Conservation (phyloP, 2,797 vertebrate genomes). For the Bovichtus variegatus region DNA sequence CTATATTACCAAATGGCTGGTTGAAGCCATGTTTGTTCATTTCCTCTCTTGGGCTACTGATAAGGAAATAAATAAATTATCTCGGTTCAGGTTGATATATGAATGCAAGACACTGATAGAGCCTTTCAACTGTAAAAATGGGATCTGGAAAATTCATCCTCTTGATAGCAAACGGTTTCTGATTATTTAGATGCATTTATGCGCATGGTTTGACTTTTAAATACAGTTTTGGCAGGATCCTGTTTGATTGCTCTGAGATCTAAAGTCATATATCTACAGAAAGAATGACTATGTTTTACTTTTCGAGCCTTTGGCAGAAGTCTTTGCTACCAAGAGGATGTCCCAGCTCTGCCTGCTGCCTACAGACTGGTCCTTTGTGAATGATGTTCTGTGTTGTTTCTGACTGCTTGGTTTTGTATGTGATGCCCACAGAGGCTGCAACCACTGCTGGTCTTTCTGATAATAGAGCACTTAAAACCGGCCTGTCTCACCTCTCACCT, state of each 20-base stretch:
- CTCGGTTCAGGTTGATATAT: constrained; percentile 82
- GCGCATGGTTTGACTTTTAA: neutral
- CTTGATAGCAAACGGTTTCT: constrained; percentile 51
- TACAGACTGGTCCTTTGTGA: constrained; percentile 83
- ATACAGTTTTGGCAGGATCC: neutral
- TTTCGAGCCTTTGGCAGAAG: constrained; percentile 18
- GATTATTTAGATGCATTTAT: constrained; percentile 20
- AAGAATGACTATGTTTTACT: constrained; percentile 9
- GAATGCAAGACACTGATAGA: constrained; percentile 85
- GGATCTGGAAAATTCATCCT: constrained; percentile 66
- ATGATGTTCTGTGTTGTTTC: constrained; percentile 74
- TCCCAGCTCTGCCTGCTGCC: constrained; percentile 76
- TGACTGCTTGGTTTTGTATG: constrained; percentile 65
- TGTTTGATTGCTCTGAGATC: neutral
- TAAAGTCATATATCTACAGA: neutral
- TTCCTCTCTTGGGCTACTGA: constrained; percentile 78
- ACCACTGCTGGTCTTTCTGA: constrained; percentile 55
- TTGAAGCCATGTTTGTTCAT: constrained; percentile 73
- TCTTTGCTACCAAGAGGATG: constrained; percentile 70
- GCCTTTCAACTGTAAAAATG: constrained; percentile 79
- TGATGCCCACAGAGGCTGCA: constrained; percentile 63
- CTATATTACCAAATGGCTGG: constrained; percentile 79
- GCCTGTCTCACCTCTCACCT: constrained; percentile 60
- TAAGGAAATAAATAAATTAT: constrained; percentile 74
- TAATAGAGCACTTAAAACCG: constrained; percentile 68